Base-by-base conservation (phyloP, 2,113 vertebrate species). In the Clarias batrachus region DNA sequence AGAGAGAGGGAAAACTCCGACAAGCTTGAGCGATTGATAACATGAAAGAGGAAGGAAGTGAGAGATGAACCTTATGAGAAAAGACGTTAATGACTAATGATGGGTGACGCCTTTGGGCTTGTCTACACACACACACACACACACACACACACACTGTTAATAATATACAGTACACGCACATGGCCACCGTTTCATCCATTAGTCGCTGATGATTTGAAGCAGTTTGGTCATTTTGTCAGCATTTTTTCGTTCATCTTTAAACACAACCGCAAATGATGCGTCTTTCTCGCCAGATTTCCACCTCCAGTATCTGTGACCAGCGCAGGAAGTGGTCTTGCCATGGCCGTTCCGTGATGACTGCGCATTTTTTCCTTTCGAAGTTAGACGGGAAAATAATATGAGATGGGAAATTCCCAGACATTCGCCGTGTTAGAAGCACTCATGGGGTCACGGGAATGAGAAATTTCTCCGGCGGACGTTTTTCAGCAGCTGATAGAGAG, bases 401-500 rank as follows among this genome's bases (percentile, higher is more conserved):
- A 90, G 90, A 86, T 88, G 88, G 80, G 87, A 71, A 88, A 90
- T 88, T 89, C 90, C 91, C 86, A 16, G 76, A 81, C 84, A 23
- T 48, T 82, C 71, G 80, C 77, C 33, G 33, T 84, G 86, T 90
- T 85, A 81, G 83, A 90, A 88, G 90, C 89, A 90, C 90, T 84
- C 86, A 86, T 71, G 48, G 59, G 77, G 88, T 87, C 88, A 81
- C 76, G 89, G 85, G 90, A 80, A 80, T 33, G 90, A 91, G 91
- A 90, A 91, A 93, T 93, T 88, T 88, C 90, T 86, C 80, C 68
- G 27, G 89, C 65, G 77, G 87, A 91, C 91, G 86, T 90, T 88
- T 92, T 90, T 91, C 91, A 93, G 93, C 93, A 94, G 93, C 93
- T 94, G 93, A 89, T 92, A 85, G 83, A 80, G 87, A 91, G 81